These are phyloP conservation scores for Venturia canescens DNA, from an alignment of 1,140 invertebrate species.

Conservation along the genomic window DNA sequence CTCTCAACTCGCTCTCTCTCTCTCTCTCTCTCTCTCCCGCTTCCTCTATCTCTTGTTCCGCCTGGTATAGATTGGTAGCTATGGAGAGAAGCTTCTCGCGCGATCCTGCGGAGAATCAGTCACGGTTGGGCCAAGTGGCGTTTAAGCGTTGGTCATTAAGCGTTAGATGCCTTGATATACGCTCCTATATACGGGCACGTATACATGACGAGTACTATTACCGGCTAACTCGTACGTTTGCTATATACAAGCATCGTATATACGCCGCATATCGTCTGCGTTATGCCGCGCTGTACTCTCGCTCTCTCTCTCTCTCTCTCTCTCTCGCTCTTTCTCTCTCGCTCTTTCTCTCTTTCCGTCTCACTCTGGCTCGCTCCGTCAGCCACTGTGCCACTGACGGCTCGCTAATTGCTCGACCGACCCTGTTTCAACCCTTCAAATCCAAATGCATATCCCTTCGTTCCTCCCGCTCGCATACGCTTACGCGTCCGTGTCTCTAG, in stretches of 20 bases:
- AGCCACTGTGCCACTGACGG: slow-evolving; percentile 77
- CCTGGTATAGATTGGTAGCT: background rate
- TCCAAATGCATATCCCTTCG: slow-evolving; percentile 73
- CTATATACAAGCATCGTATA: slow-evolving; percentile 17
- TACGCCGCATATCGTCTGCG: slow-evolving; percentile 26
- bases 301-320: slow-evolving; percentile 29
- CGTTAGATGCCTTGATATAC: slow-evolving; percentile 37
- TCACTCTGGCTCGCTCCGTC: slow-evolving; percentile 63
- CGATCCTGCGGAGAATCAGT: slow-evolving; percentile 26
- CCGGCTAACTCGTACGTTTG: background rate
- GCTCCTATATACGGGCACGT: background rate
- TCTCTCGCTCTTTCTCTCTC: slow-evolving; percentile 1
- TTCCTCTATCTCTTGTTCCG: background rate
- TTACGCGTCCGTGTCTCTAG: too few species aligned
- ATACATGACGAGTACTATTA: slow-evolving; percentile 14
- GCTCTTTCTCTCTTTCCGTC: slow-evolving; percentile 10
- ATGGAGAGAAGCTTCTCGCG: slow-evolving; percentile 16
- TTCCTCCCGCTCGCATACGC: slow-evolving; percentile 43
- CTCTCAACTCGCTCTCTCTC: background rate
- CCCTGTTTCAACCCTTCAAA: slow-evolving; percentile 72
- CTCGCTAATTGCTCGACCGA: slow-evolving; percentile 76
- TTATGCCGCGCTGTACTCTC: slow-evolving; percentile 30
- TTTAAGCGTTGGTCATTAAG: slow-evolving; percentile 37
- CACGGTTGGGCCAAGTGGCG: slow-evolving; percentile 34
- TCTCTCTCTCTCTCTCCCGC: slow-evolving; percentile 1